Evolutionary conservation across 2,113 vertebrate species (phyloP), one percentile per base, ranked within the genome.

Genomic region (Mirza zaza): DNA sequence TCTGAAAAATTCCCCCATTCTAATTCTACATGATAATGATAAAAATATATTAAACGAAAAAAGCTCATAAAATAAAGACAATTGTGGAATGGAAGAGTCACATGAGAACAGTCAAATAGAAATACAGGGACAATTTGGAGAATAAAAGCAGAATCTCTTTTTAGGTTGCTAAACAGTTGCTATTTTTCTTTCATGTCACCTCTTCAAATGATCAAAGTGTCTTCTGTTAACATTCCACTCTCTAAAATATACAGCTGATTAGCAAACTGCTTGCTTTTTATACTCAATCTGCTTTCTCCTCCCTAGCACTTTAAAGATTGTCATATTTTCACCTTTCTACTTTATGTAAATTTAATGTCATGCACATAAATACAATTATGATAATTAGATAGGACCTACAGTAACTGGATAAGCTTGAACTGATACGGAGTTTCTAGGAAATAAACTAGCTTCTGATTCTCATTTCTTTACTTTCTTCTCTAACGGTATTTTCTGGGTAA

Each of bases 301-400:
- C 91, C 27, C 45, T 80, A 39, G 21, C 39, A 86, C n/a, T 91
- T 91, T 83, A 71, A 86, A 89, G 52, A 90, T 3, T 88, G 75
- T 84, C 91, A 70, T 65, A 93, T 94, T 94, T 97, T 96, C 89
- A 89, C 87, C 65, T 77, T 96, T 96, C 87, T 85, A 68, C 75
- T 93, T 97, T 95, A 96, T 87, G 75, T 85, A 91, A 76, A 97
- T 90, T 23, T 93, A 88, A 32, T 70, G 29, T 73, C 67, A 97
- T 94, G 68, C 61, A 65, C 85, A 92, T 82, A 92, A 97, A 97
- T 92, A 98, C 57, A 50, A 92, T 85, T 98, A 97, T 90, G 39
- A 92, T 23, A 98, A 97, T 91, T 88, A 86, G 77, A 84, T 57
- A 93, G 48, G 10, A 25, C 23, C 97, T 93, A 61, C 0, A 94